These are phyloP conservation scores for Spinus olivaceus DNA, from an alignment of 2,797 vertebrate species.

Conservation along the genomic window DNA sequence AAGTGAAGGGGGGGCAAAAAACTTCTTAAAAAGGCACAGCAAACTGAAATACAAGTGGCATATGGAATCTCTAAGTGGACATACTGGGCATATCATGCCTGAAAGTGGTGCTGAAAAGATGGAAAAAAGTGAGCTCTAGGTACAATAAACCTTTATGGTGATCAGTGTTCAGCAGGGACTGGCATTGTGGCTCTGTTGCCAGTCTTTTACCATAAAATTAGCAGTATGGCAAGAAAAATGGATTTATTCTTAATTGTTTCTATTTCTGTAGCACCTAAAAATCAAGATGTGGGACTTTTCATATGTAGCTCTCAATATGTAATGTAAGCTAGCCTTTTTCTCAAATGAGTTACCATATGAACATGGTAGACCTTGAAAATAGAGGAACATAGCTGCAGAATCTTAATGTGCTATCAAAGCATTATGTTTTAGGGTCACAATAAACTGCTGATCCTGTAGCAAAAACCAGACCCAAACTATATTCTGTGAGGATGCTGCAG, in stretches of 20 bases:
- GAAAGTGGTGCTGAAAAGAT: background rate
- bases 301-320: background rate
- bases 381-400: background rate
- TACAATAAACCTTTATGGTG: background rate
- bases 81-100: background rate
- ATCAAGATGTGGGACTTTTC: background rate
- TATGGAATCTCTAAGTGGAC: background rate
- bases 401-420: background rate
- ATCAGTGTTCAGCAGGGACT: background rate
- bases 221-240: background rate
- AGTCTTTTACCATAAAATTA: background rate
- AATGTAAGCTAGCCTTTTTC: background rate
- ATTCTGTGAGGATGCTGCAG: background rate
- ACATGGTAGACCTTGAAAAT: background rate
- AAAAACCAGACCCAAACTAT: background rate
- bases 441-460: background rate
- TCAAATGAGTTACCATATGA: background rate
- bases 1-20: background rate
- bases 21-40: background rate
- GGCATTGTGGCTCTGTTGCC: background rate
- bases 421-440: background rate
- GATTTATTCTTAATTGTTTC: background rate
- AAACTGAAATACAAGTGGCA: background rate
- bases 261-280: background rate
- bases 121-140: background rate